Evolutionary conservation across 1,140 invertebrate genomes (phyloP).

Genomic region (Drosophila miranda): DNA sequence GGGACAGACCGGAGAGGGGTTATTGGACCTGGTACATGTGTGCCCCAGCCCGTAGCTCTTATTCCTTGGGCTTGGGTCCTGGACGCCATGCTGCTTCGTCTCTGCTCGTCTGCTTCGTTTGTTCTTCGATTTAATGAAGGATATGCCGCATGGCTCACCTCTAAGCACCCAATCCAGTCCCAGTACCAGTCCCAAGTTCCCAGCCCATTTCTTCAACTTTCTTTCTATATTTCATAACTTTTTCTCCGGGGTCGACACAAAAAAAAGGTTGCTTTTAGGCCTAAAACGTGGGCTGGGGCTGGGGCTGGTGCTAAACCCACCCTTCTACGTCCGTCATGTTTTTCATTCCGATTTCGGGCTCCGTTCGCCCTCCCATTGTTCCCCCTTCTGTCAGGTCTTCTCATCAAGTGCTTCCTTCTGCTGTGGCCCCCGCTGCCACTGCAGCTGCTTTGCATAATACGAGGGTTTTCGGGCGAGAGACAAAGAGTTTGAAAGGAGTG

Average conservation of each 20-base stretch:
- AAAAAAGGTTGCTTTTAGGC: conserved; percentile 69
- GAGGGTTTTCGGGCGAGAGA: conserved; percentile 21
- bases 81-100: conserved; percentile 51
- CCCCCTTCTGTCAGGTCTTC: conserved; percentile 5
- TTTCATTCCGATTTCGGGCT: conserved; percentile 62
- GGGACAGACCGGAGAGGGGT: conserved; percentile 19
- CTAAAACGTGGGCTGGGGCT: conserved; percentile 30
- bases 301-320: conserved; percentile 5
- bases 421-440: no score
- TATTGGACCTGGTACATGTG: conserved; percentile 47
- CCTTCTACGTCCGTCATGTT: conserved; percentile 19
- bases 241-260: conserved; percentile 38
- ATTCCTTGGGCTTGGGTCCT: conserved; percentile 24
- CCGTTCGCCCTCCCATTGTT: conserved; percentile 23
- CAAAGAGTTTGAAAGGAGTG: conserved; percentile 41
- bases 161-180: conserved; percentile 39
- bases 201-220: conserved; percentile 33
- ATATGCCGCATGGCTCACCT: conserved; percentile 70
- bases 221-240: conserved; percentile 74
- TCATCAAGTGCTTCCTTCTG: conserved; percentile 38
- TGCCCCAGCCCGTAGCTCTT: conserved; percentile 32
- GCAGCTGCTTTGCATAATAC: conserved; percentile 70
- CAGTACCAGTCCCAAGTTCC: conserved; percentile 6
- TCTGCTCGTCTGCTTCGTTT: conserved; percentile 68
- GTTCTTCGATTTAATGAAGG: conserved; percentile 81